Percentiles rank a stretch among this genome's conserved stretches.
phyloP scores from a whole-genome alignment of 1,140 invertebrate species.

The Amyelois transitella region DNA sequence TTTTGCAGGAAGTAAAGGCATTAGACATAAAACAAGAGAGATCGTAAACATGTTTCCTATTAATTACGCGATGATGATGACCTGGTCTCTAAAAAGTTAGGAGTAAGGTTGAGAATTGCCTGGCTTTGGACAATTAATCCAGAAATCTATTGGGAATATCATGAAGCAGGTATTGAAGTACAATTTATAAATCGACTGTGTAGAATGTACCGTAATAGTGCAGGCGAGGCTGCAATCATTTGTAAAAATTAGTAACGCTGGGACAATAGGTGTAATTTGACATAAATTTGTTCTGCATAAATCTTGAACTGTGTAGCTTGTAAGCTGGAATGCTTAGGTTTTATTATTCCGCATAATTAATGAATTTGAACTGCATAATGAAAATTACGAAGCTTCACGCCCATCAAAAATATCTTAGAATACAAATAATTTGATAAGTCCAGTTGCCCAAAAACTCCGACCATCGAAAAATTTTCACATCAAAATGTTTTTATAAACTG shows the following conservation, averaged over 20 bases:
- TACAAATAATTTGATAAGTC: no score
- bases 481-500: no score
- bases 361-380: no score
- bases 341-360: no score
- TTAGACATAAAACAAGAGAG: background rate
- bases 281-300: background rate
- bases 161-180: background rate
- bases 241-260: background rate
- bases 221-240: background rate
- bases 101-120: background rate
- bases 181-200: background rate
- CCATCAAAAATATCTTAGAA: no score
- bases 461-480: no score
- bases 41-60: slow-evolving; percentile 1
- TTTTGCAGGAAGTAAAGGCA: slow-evolving; percentile 4
- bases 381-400: no score
- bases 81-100: background rate
- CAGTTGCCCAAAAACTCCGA: no score
- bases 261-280: background rate
- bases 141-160: background rate
- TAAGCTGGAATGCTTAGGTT: no score
- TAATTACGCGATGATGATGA: background rate
- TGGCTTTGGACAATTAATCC: background rate
- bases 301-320: no score
- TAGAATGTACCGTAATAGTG: background rate